A percentile compares a stretch with the other conserved stretches of the same genome.
phyloP scores from a whole-genome alignment of 2,888 invertebrate genomes.

The Papilio elwesi region DNA sequence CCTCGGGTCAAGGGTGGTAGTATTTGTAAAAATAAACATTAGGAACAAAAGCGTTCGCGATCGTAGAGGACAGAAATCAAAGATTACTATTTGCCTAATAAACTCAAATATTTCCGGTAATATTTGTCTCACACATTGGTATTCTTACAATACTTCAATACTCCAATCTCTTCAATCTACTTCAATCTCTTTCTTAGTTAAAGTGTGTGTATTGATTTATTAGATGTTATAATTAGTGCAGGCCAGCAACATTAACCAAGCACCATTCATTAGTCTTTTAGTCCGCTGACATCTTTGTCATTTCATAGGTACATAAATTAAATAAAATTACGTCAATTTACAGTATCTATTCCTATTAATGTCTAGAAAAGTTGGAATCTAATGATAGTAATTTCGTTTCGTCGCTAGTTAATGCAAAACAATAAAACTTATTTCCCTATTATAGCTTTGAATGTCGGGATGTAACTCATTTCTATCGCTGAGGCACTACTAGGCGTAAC shows the following conservation, averaged over 20 bases:
- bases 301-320: background rate
- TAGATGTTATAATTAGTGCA: background rate
- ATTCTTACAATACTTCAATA: too few relatives aligned
- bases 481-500: slow-evolving; percentile 18
- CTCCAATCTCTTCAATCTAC: too few relatives aligned
- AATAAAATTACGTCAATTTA: background rate
- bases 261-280: background rate
- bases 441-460: background rate
- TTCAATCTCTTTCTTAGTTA: too few relatives aligned
- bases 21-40: too few relatives aligned
- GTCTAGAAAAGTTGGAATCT: background rate
- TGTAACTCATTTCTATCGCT: slow-evolving; percentile 9
- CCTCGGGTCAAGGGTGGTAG: background rate
- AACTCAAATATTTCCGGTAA: too few relatives aligned
- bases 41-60: too few relatives aligned
- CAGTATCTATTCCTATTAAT: background rate
- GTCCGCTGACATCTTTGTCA: background rate
- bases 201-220: too few relatives aligned
- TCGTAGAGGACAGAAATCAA: too few relatives aligned
- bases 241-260: background rate
- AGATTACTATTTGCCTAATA: too few relatives aligned
- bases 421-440: background rate
- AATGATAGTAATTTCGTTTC: background rate
- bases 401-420: too few relatives aligned
- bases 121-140: too few relatives aligned